A percentile compares a stretch with the other conserved stretches of the same genome.
phyloP scores from a whole-genome alignment of 2,888 invertebrate genomes.

The Pteria penguin region DNA sequence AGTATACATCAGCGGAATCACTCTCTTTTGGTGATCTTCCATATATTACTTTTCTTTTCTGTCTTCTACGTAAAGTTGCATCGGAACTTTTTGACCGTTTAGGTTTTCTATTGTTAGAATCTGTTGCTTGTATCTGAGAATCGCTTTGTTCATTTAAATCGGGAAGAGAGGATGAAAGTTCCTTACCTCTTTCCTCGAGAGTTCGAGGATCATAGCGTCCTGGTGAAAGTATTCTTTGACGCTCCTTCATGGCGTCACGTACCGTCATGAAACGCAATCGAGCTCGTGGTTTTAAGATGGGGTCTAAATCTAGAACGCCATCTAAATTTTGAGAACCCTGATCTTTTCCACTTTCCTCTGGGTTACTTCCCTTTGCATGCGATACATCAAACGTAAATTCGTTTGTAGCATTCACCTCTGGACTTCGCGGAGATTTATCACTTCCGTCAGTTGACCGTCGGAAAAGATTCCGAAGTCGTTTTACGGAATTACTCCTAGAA shows the following conservation, averaged over 20 bases:
- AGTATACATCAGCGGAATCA: neutral
- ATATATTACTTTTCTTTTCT: neutral
- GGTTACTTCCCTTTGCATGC: no score
- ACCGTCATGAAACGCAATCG: constrained; percentile 4
- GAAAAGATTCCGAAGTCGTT: constrained; percentile 5
- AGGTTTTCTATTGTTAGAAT: neutral
- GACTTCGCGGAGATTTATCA: neutral
- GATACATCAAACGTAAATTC: neutral
- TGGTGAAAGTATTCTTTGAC: constrained; percentile 1
- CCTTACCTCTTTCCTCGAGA: neutral
- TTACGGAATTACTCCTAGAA: constrained; percentile 9
- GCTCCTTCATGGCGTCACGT: constrained; percentile 7
- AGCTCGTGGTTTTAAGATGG: constrained; percentile 8
- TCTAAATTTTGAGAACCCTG: neutral
- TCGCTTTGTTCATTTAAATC: neutral
- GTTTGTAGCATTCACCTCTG: neutral
- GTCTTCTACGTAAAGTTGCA: neutral
- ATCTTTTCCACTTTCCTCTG: no score
- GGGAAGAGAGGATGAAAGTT: constrained; percentile 10
- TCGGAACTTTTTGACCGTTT: constrained; percentile 16
- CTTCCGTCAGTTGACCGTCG: neutral
- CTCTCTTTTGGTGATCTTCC: neutral
- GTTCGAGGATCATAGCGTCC: neutral
- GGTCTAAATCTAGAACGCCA: neutral
- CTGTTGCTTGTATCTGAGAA: neutral